These are phyloP conservation scores for Marasmarcha lunaedactyla DNA, from an alignment of 2,888 invertebrate genomes.

Conservation along the genomic window DNA sequence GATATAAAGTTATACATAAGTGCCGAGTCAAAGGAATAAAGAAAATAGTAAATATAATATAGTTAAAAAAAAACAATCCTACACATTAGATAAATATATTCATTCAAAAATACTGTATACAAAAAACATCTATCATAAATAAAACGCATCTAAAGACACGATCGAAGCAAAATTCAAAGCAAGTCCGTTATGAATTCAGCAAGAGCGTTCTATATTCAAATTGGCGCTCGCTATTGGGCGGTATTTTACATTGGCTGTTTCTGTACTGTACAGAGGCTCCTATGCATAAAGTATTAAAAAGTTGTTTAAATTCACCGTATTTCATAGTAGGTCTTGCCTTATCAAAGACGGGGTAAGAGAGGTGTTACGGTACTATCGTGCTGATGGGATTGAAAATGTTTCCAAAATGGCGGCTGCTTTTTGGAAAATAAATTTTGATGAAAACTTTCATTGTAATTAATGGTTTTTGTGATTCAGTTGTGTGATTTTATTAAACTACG, in stretches of 20 bases:
- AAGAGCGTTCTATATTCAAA: conserved; percentile 67
- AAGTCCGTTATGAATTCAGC: conserved; percentile 7
- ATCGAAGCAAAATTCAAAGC: too few relatives aligned
- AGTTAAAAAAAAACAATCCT: too few relatives aligned
- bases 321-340: conserved; percentile 27
- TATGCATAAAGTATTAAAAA: conserved; percentile 69
- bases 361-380: conserved; percentile 25
- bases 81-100: too few relatives aligned
- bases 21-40: too few relatives aligned
- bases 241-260: conserved; percentile 33
- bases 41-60: too few relatives aligned
- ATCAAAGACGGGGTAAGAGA: conserved; percentile 35
- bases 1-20: too few relatives aligned
- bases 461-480: too few relatives aligned
- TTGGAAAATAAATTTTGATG: background rate
- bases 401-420: conserved; percentile 3
- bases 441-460: too few relatives aligned
- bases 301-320: conserved; percentile 66
- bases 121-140: too few relatives aligned
- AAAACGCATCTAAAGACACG: too few relatives aligned
- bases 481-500: too few relatives aligned
- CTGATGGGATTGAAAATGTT: conserved; percentile 7
- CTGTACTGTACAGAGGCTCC: conserved; percentile 34
- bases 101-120: too few relatives aligned
- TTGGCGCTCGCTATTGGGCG: conserved; percentile 48